Evolutionary conservation across 2,113 vertebrate genomes (phyloP).

Genomic region (Centropristis striata): DNA sequence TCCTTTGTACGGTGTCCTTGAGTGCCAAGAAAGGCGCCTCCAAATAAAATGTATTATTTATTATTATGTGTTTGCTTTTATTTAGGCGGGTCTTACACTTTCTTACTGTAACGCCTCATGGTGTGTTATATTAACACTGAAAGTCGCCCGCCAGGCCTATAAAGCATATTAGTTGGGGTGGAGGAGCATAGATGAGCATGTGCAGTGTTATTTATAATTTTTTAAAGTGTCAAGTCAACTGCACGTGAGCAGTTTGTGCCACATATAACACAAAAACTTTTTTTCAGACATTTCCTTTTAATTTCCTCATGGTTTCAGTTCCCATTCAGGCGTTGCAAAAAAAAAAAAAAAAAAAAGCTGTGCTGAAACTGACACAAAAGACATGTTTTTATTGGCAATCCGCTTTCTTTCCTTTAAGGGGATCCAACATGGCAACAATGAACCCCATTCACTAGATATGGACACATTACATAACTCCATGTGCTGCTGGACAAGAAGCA

Average conservation of each 20-base stretch:
- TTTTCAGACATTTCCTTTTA: not conserved
- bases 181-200: not conserved
- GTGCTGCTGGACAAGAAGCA: conserved; percentile 49
- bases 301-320: conserved; percentile 44
- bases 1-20: too few species aligned
- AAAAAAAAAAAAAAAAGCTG: conserved; percentile 32
- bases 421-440: conserved; percentile 65
- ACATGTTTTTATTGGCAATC: conserved; percentile 54
- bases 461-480: conserved; percentile 69
- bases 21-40: too few species aligned
- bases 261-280: conserved; percentile 3
- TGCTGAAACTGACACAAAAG: conserved; percentile 42
- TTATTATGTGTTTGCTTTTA: too few species aligned
- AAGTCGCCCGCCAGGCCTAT: too few species aligned
- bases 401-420: conserved; percentile 49
- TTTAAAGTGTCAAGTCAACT: not conserved
- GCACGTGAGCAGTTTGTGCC: not conserved
- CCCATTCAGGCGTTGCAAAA: conserved; percentile 14
- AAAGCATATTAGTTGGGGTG: too few species aligned
- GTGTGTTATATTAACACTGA: too few species aligned
- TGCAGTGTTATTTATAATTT: not conserved
- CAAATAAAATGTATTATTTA: too few species aligned
- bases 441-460: conserved; percentile 62
- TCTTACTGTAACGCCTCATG: too few species aligned
- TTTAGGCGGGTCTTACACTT: too few species aligned